Base-by-base conservation (phyloP, 2,113 vertebrate species). In the mouse (Mus musculus) region DNA sequence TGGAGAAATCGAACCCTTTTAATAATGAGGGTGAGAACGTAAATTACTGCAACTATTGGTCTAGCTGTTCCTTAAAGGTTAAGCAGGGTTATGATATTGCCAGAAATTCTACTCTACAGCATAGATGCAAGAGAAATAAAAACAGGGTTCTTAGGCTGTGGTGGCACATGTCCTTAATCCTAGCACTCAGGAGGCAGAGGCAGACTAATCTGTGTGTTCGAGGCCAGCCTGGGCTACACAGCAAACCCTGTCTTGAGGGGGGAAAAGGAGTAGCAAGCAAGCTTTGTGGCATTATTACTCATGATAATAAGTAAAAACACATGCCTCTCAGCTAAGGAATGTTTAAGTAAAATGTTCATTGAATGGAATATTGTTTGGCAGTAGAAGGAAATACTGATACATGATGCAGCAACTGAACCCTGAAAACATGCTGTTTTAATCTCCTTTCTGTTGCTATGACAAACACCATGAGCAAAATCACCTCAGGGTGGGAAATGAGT, bases 31-130 rank as follows among this genome's bases (percentile, higher is more conserved):
- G 33, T 81, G 17, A 56, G 52, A 56, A 33, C 17, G 9, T 54
- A 56, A 96, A 87, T 75, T n/a, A 22, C 88, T 39, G n/a, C 67
- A 54, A 30, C 42, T 26, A 59, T 54, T 80, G 36, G 73, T 78
- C 49, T 82, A 39, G 20, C 52, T 90, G 49, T 90, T 77, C 52
- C 73, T 92, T 46, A 84, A 94, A 88, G 86, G 36, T 77, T 72
- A 72, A 94, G 52, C 30, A 82, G 20, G 82, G 42, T 91, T 82
- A 77, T 52, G 46, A 46, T 33, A 71, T 42, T 42, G 49, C 89
- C n/a, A 59, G 36, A 42, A 78, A n/a, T 91, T 89, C 42, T 39
- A 91, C 46, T 72, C 11, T n/a, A 46, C 56, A 7, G 61, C 20
- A 42, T 93, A 88, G 88, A 67, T 20, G 1, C 17, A 88, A 90